These are phyloP conservation scores for Pterocles orientalis DNA, from an alignment of 2,113 vertebrate genomes.

Conservation along the genomic window DNA sequence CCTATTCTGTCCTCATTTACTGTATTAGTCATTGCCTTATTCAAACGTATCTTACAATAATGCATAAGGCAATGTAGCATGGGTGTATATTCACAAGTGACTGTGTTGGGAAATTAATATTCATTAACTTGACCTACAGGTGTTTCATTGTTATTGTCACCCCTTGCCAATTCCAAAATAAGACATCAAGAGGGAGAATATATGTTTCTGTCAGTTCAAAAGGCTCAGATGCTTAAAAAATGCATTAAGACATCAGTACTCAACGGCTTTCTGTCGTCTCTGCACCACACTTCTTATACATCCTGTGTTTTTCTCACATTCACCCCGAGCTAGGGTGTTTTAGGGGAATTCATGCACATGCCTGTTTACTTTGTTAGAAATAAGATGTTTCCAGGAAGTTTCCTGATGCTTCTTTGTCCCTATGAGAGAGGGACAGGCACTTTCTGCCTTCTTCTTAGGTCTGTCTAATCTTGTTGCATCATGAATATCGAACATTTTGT, in stretches of 20 bases:
- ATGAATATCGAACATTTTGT: not conserved
- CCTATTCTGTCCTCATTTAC: not conserved
- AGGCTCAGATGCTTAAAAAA: not conserved
- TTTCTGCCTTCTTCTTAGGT: not conserved
- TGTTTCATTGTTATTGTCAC: not conserved
- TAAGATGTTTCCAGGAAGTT: not conserved
- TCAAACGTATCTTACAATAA: not conserved
- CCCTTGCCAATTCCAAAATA: not conserved
- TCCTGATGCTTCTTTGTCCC: not conserved
- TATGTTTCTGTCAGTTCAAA: not conserved
- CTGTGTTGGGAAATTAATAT: not conserved
- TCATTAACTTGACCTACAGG: not conserved
- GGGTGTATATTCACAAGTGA: not conserved
- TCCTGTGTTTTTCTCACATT: not conserved
- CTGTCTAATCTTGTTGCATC: not conserved
- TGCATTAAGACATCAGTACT: not conserved
- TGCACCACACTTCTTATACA: not conserved
- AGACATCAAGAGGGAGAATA: not conserved
- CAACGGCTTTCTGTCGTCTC: not conserved
- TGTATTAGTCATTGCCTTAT: not conserved
- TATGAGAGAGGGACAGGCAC: accelerated
- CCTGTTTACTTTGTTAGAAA: not conserved
- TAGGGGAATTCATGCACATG: not conserved
- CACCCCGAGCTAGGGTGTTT: not conserved
- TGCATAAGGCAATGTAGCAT: not conserved